Evolutionary conservation across 2,888 invertebrate genomes (phyloP), one percentile per base, ranked within the genome.

Genomic region (Drosophila vallismaia): DNA sequence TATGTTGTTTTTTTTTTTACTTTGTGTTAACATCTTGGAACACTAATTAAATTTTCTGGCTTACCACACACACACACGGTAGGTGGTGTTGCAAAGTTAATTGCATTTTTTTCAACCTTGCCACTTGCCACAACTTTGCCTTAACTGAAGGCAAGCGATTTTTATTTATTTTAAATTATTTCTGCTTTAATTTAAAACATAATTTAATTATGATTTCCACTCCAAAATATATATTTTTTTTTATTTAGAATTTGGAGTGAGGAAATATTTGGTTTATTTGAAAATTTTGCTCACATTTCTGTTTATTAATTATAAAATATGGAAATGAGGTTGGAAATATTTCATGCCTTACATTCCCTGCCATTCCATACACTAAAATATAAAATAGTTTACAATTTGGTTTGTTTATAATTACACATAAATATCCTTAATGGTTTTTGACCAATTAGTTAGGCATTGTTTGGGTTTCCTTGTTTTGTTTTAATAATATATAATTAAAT

Each of bases 71-170:
- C 28, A 1, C 14, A 42, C 19, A 12, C 7, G 8, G 7, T 8
- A 10, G 19, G 19, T 19, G 2, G 19, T 1, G 19, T 19, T 36
- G 42, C 42, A 49, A 58, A 59, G 70, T 63, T 74, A 74, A 74
- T 74, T 74, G 74, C 69, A 74, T 74, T 74, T 74, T 36, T 66
- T 74, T 52, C 68, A 58, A 74, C 58, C 52, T 69, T 68, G 46
- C 48, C 38, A 24, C 31, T 55, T 55, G 36, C 14, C 42, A 12
- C n/a, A 9, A 33, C 31, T 0, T 33, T 8, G 31, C 31, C 9
- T 9, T 12, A 2, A 38, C 8, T 2, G 14, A 40, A 12, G 14
- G 7, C 19, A 26, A 36, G 28, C 12, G 52, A 19, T 62, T 62
- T 51, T 56, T 56, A 71, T 49, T 49, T 48, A 45, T 52, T 56